Base-by-base conservation (phyloP, 2,113 vertebrate species). In the Dunckerocampus dactyliophorus region DNA sequence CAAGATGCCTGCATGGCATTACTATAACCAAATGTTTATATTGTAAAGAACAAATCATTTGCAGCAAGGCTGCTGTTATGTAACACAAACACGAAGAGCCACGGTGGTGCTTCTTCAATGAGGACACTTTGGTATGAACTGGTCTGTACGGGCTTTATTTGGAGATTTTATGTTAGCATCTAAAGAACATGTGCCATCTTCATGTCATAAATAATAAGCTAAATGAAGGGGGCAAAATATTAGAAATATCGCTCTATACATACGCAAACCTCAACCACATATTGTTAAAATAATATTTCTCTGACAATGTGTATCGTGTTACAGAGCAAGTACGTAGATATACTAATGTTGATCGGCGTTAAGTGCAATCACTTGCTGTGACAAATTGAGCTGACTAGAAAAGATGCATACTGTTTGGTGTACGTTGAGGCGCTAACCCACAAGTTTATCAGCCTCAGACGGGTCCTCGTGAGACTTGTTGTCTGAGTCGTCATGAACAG, bases 401-500 rank as follows among this genome's bases (percentile, higher is more conserved):
- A 11, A 16, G 17, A 34, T 52, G 14, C 2, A 49, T 28, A 56
- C 6, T 48, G 58, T 72, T 80, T 75, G 71, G 75, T 80, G 31
- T 53, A 51, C 16, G 19, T 43, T 0, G 47, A 81, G 72, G 74
- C 17, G 67, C 70, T 65, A 59, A 59, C 63, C 56, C 77, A 54
- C 56, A 57, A 5, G 65, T 46, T 65, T 47, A 43, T 92, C 89
- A 76, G 87, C 87, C 66, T 57, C 79, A 87, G 83, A 87, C 83
- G 57, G 62, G 78, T 83, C 87, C 24, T 46, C 47, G 56, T 5
- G 10, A 71, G 82, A 89, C 86, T 90, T 80, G 69, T 47, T 59
- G 78, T 70, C 85, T 48, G 82, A 83, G 71, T 67, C 88, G 12
- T 92, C 91, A 91, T 91, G 57, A 57, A 76, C 3, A 81, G 67